Evolutionary conservation across 1,140 invertebrate species (phyloP).

Genomic region (Camponotus pennsylvanicus): DNA sequence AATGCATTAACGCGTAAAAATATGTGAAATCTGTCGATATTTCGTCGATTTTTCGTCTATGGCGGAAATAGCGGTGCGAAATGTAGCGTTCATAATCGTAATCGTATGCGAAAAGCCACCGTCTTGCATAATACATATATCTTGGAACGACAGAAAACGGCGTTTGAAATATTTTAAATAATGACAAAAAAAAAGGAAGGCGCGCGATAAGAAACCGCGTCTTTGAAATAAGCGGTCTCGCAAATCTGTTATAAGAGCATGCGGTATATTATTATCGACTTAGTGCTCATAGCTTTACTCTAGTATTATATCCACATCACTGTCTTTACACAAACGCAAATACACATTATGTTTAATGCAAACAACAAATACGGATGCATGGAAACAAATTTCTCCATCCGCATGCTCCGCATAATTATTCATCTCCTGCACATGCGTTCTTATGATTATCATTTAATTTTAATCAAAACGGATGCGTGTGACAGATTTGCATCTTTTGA

Average conservation of each 20-base stretch:
- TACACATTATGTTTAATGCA: conserved; percentile 14
- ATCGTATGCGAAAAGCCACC: background rate
- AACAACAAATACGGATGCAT: conserved; percentile 44
- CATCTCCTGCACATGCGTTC: background rate
- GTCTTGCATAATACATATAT: background rate
- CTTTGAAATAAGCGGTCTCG: conserved; percentile 12
- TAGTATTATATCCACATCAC: conserved; percentile 47
- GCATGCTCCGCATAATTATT: conserved; percentile 29
- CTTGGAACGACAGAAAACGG: background rate
- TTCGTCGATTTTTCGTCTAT: background rate
- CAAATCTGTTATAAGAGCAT: conserved; percentile 48
- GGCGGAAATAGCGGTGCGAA: conserved; percentile 9
- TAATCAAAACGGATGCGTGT: background rate
- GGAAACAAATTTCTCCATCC: conserved; percentile 36
- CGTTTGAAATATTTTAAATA: conserved; percentile 34
- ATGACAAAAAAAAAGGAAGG: background rate
- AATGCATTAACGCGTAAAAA: conserved; percentile 45
- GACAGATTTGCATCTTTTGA: background rate
- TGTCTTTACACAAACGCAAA: conserved; percentile 51
- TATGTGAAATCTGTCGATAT: background rate
- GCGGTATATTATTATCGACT: conserved; percentile 54
- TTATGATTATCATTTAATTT: conserved; percentile 18
- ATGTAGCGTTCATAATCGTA: background rate
- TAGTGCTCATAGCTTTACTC: conserved; percentile 44
- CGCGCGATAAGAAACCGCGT: background rate